Percentiles rank a stretch among this genome's conserved stretches.
These are phyloP conservation scores for Scaptomyza parva DNA, from an alignment of 2,888 invertebrate species.

Conservation along the genomic window DNA sequence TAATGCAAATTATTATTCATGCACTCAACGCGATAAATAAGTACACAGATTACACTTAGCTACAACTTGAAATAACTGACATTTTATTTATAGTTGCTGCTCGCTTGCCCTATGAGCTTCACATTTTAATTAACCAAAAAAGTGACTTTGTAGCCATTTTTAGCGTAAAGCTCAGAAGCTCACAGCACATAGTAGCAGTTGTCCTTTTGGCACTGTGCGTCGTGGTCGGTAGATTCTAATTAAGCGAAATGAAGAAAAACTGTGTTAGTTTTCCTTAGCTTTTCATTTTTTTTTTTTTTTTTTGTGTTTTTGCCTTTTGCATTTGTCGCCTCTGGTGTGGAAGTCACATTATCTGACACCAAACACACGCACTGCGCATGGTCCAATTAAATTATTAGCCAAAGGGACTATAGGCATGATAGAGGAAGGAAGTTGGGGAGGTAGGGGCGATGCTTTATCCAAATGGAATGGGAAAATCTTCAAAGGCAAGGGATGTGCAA, in stretches of 20 bases:
- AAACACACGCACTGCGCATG: slow-evolving; percentile 66
- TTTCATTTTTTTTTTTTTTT: not conserved
- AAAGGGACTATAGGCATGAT: not conserved
- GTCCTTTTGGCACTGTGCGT: slow-evolving; percentile 27
- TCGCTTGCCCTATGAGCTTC: slow-evolving; percentile 35
- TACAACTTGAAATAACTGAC: slow-evolving; percentile 9
- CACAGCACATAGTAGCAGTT: slow-evolving; percentile 10
- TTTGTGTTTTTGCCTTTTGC: no score
- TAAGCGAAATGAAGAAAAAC: slow-evolving; percentile 72
- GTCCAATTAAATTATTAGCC: slow-evolving; percentile 78
- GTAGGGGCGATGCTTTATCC: slow-evolving; percentile 14
- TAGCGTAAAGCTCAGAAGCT: slow-evolving; percentile 49
- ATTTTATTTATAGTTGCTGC: slow-evolving; percentile 32
- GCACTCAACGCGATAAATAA: slow-evolving; percentile 51
- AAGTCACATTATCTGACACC: slow-evolving; percentile 32
- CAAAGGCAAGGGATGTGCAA: slow-evolving; percentile 50
- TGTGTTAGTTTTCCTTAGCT: slow-evolving; percentile 32
- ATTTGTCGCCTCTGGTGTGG: slow-evolving; percentile 40
- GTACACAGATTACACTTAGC: slow-evolving; percentile 1
- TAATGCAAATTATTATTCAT: slow-evolving; percentile 73
- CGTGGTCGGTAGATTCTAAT: slow-evolving; percentile 69
- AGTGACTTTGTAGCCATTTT: slow-evolving; percentile 28
- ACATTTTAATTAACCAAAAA: slow-evolving; percentile 59
- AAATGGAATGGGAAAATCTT: slow-evolving; percentile 69
- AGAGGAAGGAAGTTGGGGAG: not conserved